These are phyloP conservation scores for Tragelaphus imberbis DNA, from an alignment of 2,113 vertebrate species.

Conservation along the genomic window DNA sequence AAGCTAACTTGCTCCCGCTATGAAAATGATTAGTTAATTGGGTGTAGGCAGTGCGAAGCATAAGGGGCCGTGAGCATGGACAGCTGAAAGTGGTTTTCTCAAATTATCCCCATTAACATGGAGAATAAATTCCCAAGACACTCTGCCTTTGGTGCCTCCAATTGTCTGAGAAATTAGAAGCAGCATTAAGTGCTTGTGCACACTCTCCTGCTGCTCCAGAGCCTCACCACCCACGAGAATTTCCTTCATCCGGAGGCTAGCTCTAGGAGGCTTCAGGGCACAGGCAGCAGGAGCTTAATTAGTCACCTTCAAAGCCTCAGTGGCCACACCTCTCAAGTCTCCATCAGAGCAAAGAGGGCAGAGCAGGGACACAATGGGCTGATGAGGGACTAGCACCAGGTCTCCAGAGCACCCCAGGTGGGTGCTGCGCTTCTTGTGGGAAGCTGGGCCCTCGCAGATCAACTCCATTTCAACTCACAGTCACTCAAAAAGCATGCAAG, in stretches of 20 bases:
- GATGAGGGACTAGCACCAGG: slow-evolving; percentile 63
- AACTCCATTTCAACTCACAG: neutral
- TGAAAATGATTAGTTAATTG: slow-evolving; percentile 46
- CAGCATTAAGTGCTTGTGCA: slow-evolving; percentile 49
- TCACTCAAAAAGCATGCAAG: slow-evolving; percentile 30
- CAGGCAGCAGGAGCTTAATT: slow-evolving; percentile 40
- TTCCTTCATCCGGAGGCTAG: slow-evolving; percentile 29
- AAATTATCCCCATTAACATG: slow-evolving; percentile 39
- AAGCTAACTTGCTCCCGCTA: neutral
- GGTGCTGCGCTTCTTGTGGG: slow-evolving; percentile 55
- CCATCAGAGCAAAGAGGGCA: slow-evolving; percentile 62
- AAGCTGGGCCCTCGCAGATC: slow-evolving; percentile 17
- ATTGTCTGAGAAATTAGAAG: slow-evolving; percentile 54
- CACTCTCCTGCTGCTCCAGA: neutral
- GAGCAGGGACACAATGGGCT: slow-evolving; percentile 61
- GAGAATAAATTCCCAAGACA: slow-evolving; percentile 64
- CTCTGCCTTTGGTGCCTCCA: slow-evolving; percentile 18
- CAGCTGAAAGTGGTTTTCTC: slow-evolving; percentile 13
- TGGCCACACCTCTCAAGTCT: slow-evolving; percentile 42
- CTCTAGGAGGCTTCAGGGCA: slow-evolving; percentile 19
- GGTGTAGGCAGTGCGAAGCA: neutral
- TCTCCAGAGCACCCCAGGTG: slow-evolving; percentile 39
- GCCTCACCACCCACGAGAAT: neutral
- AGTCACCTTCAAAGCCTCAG: slow-evolving; percentile 6
- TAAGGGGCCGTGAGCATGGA: neutral